Evolutionary conservation across 2,113 vertebrate species (phyloP).

Genomic region (Caranx melampygus): DNA sequence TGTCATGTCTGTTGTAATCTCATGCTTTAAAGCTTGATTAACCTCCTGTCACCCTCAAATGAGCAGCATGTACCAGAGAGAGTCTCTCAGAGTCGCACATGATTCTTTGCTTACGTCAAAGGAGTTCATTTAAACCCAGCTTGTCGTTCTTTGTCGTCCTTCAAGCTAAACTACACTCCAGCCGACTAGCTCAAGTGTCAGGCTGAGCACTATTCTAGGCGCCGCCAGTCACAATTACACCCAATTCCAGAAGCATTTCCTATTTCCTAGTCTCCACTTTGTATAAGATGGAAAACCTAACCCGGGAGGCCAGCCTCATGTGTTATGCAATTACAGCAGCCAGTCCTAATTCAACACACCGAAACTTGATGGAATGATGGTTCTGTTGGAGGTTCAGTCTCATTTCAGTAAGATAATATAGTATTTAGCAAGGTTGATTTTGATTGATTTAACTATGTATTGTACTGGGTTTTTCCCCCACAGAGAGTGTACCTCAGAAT

Average conservation of each 20-base stretch:
- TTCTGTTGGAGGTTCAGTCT: conserved; percentile 47
- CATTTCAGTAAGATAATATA: conserved; percentile 35
- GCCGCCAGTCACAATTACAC: conserved; percentile 78
- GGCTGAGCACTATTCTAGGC: conserved; percentile 61
- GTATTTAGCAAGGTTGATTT: neutral
- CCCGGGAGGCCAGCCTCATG: conserved; percentile 66
- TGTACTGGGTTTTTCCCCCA: neutral
- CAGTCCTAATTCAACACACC: conserved; percentile 70
- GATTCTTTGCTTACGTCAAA: conserved; percentile 54
- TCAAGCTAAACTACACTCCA: conserved; percentile 64
- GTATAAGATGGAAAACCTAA: conserved; percentile 74
- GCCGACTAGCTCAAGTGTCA: conserved; percentile 65
- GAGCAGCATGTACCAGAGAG: conserved; percentile 57
- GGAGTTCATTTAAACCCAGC: conserved; percentile 69
- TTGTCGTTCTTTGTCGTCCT: conserved; percentile 59
- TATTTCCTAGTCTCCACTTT: conserved; percentile 79
- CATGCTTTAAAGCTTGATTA: conserved; percentile 80
- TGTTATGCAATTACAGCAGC: conserved; percentile 77
- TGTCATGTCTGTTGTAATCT: conserved; percentile 75
- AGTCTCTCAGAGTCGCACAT: conserved; percentile 51
- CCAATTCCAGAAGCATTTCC: conserved; percentile 76
- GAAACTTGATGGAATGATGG: conserved; percentile 65
- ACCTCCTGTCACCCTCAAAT: conserved; percentile 74
- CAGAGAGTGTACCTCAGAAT: conserved; percentile 11
- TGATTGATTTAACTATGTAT: neutral